phyloP scores from a whole-genome alignment of 2,797 vertebrate species.

The Hydrocynus forskahlii region DNA sequence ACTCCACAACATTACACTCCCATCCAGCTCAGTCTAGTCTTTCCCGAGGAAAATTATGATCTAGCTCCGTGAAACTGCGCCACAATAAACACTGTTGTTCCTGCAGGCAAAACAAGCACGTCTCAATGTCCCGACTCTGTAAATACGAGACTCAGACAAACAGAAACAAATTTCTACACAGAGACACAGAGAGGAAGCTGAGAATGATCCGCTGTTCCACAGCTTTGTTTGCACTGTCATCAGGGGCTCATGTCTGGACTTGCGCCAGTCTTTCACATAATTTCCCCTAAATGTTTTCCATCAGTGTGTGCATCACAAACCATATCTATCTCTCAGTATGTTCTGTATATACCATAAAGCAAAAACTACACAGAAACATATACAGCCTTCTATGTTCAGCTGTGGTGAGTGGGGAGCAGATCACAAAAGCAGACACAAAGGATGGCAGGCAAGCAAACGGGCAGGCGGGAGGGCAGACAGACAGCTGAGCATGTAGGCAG shows the following conservation, averaged over 20 bases:
- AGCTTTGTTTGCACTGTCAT: constrained; percentile 9
- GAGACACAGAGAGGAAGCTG: background rate
- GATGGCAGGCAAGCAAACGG: constrained; percentile 1
- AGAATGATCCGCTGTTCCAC: background rate
- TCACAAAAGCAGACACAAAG: constrained; percentile 62
- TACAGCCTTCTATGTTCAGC: background rate
- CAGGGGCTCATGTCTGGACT: background rate
- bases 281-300: constrained; percentile 36
- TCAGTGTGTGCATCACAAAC: constrained; percentile 47
- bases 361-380: background rate
- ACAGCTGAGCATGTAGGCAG: constrained; percentile 52
- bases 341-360: constrained; percentile 29
- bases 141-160: background rate
- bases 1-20: background rate
- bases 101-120: background rate
- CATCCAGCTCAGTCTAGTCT: background rate
- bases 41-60: background rate
- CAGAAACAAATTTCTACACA: background rate
- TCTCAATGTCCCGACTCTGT: no score
- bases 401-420: background rate
- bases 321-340: constrained; percentile 48
- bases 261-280: constrained; percentile 10
- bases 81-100: background rate
- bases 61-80: background rate
- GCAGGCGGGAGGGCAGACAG: constrained; percentile 45